A percentile compares a stretch with the other conserved stretches of the same genome.
phyloP scores from a whole-genome alignment of 2,797 vertebrate species.

The Acrocephalus scirpaceus region DNA sequence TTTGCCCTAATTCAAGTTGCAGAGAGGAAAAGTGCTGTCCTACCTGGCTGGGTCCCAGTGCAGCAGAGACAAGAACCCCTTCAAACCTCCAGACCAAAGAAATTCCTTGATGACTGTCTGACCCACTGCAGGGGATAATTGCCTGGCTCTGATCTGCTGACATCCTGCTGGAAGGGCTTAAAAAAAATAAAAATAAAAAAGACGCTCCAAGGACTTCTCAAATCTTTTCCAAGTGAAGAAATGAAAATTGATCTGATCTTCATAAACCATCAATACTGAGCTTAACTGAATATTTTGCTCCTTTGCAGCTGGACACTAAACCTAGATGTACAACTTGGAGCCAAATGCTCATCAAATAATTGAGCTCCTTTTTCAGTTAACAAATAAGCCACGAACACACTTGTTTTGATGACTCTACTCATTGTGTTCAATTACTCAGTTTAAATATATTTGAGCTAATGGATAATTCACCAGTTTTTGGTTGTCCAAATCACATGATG shows the following conservation, averaged over 20 bases:
- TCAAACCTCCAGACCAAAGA: background rate
- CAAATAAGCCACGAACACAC: background rate
- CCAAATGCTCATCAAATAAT: background rate
- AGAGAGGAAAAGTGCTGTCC: background rate
- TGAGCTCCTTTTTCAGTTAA: background rate
- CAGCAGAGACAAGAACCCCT: background rate
- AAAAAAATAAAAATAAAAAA: background rate
- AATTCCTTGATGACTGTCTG: background rate
- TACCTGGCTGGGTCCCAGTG: background rate
- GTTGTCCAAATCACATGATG: background rate
- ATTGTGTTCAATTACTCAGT: background rate
- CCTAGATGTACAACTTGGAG: background rate
- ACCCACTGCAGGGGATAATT: background rate
- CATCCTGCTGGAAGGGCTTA: background rate
- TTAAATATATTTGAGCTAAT: background rate
- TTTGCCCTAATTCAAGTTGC: background rate
- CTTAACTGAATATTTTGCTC: background rate
- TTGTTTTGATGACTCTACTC: background rate
- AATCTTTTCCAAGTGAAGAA: background rate
- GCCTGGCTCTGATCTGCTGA: background rate
- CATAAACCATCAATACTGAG: background rate
- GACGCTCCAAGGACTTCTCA: background rate
- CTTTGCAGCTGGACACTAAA: background rate
- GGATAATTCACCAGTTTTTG: background rate
- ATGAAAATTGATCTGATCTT: background rate